Conservation (phyloP, 2,113 vertebrate genomes). For the Felis catus region DNA sequence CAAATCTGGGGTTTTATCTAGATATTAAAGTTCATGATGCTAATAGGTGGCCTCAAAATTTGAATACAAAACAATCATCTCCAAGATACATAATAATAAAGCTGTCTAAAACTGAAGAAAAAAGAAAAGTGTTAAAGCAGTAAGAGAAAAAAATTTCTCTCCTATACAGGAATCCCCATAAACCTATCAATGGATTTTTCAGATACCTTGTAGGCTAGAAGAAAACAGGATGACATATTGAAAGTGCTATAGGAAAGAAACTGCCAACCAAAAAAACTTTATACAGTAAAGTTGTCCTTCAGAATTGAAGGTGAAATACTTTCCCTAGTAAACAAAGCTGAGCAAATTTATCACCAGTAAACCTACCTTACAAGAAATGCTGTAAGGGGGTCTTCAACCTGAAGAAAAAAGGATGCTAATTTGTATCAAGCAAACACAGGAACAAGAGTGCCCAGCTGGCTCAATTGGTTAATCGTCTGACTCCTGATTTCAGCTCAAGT, state of each 20-base stretch:
- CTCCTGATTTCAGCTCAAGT: too few species aligned
- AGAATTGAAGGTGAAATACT: background rate
- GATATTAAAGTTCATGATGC: background rate
- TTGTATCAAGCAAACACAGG: background rate
- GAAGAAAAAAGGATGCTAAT: background rate
- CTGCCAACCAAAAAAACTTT: background rate
- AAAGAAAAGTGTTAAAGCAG: background rate
- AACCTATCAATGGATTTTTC: background rate
- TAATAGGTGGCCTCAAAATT: background rate
- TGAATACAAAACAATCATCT: background rate
- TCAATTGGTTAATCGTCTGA: too few species aligned
- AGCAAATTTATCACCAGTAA: background rate
- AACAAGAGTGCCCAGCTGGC: too few species aligned
- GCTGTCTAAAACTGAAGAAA: background rate
- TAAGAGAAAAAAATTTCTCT: background rate
- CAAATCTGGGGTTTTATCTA: background rate
- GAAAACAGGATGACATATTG: background rate
- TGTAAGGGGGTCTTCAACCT: background rate
- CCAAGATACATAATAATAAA: background rate
- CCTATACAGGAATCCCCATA: background rate
- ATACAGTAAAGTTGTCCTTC: background rate
- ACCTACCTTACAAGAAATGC: background rate
- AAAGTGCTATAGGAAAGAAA: background rate
- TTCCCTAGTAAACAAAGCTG: background rate
- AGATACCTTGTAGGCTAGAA: background rate